Evolutionary conservation across 2,797 vertebrate species (phyloP).

Genomic region (Sebastes oblongus): DNA sequence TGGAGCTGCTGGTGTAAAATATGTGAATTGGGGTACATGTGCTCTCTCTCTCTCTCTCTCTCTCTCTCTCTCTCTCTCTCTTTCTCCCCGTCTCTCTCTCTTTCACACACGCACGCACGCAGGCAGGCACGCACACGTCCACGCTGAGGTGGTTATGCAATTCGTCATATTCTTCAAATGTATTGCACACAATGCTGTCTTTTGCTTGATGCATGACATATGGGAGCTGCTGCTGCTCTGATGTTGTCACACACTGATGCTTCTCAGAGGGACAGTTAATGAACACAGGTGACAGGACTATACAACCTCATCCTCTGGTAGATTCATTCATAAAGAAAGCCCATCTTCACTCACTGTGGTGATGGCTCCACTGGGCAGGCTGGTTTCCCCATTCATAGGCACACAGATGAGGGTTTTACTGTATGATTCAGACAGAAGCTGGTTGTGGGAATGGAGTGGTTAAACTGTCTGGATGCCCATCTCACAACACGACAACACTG

Average conservation of each 20-base stretch:
- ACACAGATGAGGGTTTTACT: slow-evolving; percentile 35
- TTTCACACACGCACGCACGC: slow-evolving; percentile 15
- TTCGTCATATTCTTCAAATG: slow-evolving; percentile 61
- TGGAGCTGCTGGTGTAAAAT: slow-evolving; percentile 51
- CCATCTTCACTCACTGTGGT: slow-evolving; percentile 41
- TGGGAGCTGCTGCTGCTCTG: slow-evolving; percentile 11
- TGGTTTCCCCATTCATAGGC: slow-evolving; percentile 65
- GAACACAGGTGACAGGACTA: slow-evolving; percentile 50
- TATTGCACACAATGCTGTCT: slow-evolving; percentile 34
- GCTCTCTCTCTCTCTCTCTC: slow-evolving; percentile 15
- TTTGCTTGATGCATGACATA: slow-evolving; percentile 38
- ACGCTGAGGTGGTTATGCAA: slow-evolving; percentile 74
- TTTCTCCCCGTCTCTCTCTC: background rate
- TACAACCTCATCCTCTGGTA: slow-evolving; percentile 39
- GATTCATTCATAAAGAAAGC: slow-evolving; percentile 80
- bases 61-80: slow-evolving; percentile 12
- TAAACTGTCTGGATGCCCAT: slow-evolving; percentile 36
- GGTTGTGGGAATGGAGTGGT: slow-evolving; percentile 26
- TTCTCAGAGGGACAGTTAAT: slow-evolving; percentile 8
- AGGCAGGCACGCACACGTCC: slow-evolving; percentile 30
- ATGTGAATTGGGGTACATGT: slow-evolving; percentile 72
- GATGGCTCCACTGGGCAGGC: slow-evolving; percentile 61
- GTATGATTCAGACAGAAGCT: slow-evolving; percentile 40
- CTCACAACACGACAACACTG: slow-evolving; percentile 18
- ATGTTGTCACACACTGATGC: slow-evolving; percentile 19